Base-by-base conservation (phyloP, 1,140 invertebrate genomes). In the Drosophila tani region DNA sequence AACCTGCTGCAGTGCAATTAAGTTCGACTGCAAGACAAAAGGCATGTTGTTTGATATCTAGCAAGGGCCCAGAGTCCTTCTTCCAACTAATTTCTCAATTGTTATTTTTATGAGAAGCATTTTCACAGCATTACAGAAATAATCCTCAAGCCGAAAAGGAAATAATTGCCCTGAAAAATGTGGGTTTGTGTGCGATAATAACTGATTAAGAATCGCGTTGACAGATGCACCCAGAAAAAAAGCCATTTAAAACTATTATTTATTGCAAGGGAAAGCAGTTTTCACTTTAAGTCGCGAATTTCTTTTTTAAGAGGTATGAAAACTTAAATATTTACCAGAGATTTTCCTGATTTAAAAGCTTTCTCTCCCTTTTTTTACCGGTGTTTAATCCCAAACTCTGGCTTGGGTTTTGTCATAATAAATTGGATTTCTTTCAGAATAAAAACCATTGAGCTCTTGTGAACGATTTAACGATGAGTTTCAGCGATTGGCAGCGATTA, bases 11-110 rank as follows among this genome's bases (percentile, higher is more conserved):
- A 67, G 57, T 83, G 84, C 84, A 87, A 87, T 87, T 87, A 87
- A 88, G 84, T 83, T 87, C 84, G 86, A 83, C 84, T 87, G 84
- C 60, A 88, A 83, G 82, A 87, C 84, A 87, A 87, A 88, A 88
- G 84, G 68, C 84, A 87, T 88, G 84, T 87, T 87, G 84, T 87
- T 88, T 87, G 84, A 87, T 87, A 88, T 87, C 84, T 63, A 67
- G 47, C 46, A 38, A 70, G 58, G 24, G 21, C 56, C 45, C 24
- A 14, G 35, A 3, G 53, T 38, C 32, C 41, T 32, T 32, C 57
- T 41, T 56, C 45, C 60, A 59, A 82, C 79, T 78, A 81, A 75
- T 73, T 85, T 86, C 68, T 75, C 80, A 84, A 57, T 74, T 80
- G 53, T 75, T 81, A 63, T 62, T 75, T 85, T 78, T 75, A 75